phyloP scores from a whole-genome alignment of 2,888 invertebrate species.

The Acleris emargana region DNA sequence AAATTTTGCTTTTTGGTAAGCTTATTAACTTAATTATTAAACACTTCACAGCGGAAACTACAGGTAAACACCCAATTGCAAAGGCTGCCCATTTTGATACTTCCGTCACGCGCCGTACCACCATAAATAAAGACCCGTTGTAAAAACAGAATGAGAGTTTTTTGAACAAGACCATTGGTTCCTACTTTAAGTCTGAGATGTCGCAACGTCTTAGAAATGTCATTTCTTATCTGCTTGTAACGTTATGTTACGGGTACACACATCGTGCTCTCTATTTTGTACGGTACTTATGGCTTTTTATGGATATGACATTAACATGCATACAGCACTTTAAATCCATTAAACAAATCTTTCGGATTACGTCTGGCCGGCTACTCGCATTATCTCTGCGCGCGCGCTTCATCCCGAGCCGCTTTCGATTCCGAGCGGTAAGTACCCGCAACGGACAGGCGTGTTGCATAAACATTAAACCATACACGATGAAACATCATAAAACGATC shows the following conservation, averaged over 20 bases:
- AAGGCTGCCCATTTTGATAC: conserved; percentile 48
- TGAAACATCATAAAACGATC: too few relatives aligned
- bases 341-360: conserved; percentile 69
- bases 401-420: conserved; percentile 54
- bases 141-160: conserved; percentile 36
- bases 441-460: background rate
- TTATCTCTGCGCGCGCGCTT: conserved; percentile 53
- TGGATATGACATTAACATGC: conserved; percentile 66
- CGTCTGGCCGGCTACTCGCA: conserved; percentile 54
- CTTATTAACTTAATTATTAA: too few relatives aligned
- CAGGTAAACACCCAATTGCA: conserved; percentile 42
- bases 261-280: conserved; percentile 25
- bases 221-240: conserved; percentile 28
- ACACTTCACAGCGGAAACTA: conserved; percentile 36
- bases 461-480: background rate
- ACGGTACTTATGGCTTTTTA: conserved; percentile 49
- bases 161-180: conserved; percentile 33
- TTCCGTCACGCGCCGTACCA: conserved; percentile 46
- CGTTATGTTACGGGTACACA: conserved; percentile 28
- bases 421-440: conserved; percentile 50
- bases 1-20: too few relatives aligned
- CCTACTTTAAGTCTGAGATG: conserved; percentile 28
- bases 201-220: conserved; percentile 23
- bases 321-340: conserved; percentile 72
- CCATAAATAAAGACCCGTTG: conserved; percentile 40